These are phyloP conservation scores for Lycophotia porphyrea DNA, from an alignment of 2,888 invertebrate genomes.

Conservation along the genomic window DNA sequence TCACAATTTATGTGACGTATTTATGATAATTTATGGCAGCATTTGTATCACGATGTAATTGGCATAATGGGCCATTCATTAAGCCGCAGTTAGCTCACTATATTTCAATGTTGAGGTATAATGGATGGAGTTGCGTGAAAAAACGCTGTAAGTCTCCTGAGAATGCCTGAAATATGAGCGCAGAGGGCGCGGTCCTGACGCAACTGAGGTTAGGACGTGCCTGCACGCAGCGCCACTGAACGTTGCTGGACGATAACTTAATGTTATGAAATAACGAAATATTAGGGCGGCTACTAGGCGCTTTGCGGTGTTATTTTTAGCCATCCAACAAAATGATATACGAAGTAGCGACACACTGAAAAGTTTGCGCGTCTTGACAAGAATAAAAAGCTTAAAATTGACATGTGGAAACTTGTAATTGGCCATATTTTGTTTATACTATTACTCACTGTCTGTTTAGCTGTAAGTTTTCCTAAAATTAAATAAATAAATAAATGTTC, in stretches of 20 bases:
- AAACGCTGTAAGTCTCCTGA: slow-evolving; percentile 56
- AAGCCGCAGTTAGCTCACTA: slow-evolving; percentile 52
- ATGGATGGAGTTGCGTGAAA: slow-evolving; percentile 66
- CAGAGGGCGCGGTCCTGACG: slow-evolving; percentile 64
- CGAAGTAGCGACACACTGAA: neutral
- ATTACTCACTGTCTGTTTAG: too few relatives aligned
- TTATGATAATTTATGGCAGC: slow-evolving; percentile 49
- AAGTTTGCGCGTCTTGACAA: neutral
- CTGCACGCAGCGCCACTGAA: slow-evolving; percentile 30
- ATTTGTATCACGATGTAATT: slow-evolving; percentile 48
- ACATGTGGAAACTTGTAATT: too few relatives aligned
- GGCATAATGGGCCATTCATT: slow-evolving; percentile 64
- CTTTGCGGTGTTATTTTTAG: neutral
- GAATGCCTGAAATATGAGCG: slow-evolving; percentile 61
- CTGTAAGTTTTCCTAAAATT: too few relatives aligned
- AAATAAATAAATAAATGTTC: too few relatives aligned
- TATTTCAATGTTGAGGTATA: slow-evolving; percentile 59
- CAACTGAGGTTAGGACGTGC: slow-evolving; percentile 26
- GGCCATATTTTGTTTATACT: too few relatives aligned
- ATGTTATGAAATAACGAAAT: slow-evolving; percentile 26
- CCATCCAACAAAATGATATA: neutral
- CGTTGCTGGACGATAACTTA: neutral
- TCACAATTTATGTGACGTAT: slow-evolving; percentile 43
- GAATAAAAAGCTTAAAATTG: neutral
- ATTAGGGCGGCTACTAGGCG: slow-evolving; percentile 5